Conservation (phyloP, 2,113 vertebrate species). For the Edolisoma coerulescens region DNA sequence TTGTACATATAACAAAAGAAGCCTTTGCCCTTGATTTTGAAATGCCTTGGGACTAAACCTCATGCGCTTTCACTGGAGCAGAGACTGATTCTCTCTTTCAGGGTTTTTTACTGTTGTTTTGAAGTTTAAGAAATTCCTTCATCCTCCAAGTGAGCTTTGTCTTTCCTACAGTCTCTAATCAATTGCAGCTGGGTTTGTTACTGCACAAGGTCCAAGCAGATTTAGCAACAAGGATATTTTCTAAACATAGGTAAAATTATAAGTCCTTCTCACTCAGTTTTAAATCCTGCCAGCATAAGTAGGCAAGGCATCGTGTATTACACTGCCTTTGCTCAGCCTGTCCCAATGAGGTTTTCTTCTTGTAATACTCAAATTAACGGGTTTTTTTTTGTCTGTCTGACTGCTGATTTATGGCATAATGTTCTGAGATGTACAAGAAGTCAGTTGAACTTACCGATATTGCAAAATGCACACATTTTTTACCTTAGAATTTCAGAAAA, state of each 20-base stretch:
- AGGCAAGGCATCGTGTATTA: not conserved
- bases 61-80: not conserved
- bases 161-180: not conserved
- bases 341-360: not conserved
- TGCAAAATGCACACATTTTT: not conserved
- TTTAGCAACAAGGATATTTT: slow-evolving; percentile 34
- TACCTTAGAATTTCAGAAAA: not conserved
- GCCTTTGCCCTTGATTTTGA: slow-evolving; percentile 14
- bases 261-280: not conserved
- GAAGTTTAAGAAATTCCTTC: not conserved
- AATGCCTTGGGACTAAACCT: not conserved
- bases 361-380: not conserved
- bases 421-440: not conserved
- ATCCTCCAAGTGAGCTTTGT: not conserved
- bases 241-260: slow-evolving; percentile 40
- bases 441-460: not conserved
- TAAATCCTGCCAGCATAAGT: not conserved
- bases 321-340: not conserved
- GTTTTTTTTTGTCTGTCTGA: not conserved
- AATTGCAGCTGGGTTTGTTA: not conserved
- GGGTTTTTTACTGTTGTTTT: not conserved
- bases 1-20: not conserved
- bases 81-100: not conserved
- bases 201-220: slow-evolving; percentile 5
- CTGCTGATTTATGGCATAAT: not conserved